Conservation (phyloP, 2,113 vertebrate species). For the Oriolus oriolus region DNA sequence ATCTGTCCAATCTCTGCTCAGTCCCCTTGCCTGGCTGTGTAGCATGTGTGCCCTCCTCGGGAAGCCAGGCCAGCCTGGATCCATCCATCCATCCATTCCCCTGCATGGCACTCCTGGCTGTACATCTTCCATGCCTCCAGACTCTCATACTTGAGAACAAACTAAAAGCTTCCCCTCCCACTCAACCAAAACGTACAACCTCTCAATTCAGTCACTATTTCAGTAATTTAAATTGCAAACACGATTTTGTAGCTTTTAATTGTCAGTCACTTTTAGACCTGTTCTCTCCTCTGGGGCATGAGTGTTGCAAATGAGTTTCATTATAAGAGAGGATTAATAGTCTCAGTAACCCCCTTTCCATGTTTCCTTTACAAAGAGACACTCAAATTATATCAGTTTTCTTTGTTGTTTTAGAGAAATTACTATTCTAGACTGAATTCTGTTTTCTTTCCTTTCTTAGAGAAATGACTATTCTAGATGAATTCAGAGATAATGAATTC, state of each 20-base stretch:
- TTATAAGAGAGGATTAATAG: conserved; percentile 17
- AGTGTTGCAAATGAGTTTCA: conserved; percentile 35
- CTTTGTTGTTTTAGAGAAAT: conserved; percentile 25
- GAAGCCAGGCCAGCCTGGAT: neutral
- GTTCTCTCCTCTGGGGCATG: conserved; percentile 23
- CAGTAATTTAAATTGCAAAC: conserved; percentile 37
- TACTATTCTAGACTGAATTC: neutral
- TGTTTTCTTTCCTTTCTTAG: neutral
- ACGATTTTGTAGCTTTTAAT: conserved; percentile 31
- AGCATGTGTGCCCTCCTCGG: neutral
- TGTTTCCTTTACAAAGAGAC: neutral
- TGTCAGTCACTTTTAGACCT: conserved; percentile 49
- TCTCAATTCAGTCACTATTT: neutral
- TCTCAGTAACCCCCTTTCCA: neutral
- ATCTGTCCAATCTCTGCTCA: neutral
- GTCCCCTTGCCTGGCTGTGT: neutral
- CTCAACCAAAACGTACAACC: neutral
- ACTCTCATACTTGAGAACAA: neutral
- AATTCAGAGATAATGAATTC: conserved; percentile 9
- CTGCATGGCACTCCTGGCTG: neutral
- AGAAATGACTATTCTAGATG: neutral
- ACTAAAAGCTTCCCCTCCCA: neutral
- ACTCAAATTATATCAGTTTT: neutral
- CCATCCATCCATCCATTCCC: neutral
- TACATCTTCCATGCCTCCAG: neutral